These are phyloP conservation scores for Drosophila planitibia DNA, from an alignment of 2,888 invertebrate genomes.

Conservation along the genomic window DNA sequence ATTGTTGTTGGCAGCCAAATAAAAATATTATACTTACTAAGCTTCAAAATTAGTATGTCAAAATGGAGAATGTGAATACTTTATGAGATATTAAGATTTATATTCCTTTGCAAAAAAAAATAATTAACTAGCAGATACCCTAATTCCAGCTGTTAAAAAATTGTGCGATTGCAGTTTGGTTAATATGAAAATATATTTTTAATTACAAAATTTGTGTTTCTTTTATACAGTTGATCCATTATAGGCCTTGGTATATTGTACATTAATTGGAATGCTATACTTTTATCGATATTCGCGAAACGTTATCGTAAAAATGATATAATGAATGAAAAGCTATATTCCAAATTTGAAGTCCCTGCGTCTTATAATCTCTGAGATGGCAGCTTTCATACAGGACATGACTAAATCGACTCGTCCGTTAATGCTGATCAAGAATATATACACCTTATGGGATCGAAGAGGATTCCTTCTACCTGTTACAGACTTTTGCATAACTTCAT, in stretches of 20 bases:
- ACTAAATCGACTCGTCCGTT: neutral
- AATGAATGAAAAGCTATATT: neutral
- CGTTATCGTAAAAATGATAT: neutral
- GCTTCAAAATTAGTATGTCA: neutral
- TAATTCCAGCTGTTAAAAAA: neutral
- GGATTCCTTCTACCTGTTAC: accelerated
- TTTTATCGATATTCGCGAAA: neutral
- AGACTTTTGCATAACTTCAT: neutral
- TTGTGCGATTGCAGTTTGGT: neutral
- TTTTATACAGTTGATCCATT: neutral
- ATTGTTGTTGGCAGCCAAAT: neutral
- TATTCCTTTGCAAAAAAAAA: neutral
- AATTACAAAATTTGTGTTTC: neutral
- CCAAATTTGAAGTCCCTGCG: neutral
- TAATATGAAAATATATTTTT: neutral
- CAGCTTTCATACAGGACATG: neutral
- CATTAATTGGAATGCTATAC: accelerated
- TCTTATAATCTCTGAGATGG: neutral
- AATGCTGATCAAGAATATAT: neutral
- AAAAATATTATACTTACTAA: neutral
- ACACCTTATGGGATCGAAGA: neutral
- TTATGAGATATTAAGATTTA: neutral
- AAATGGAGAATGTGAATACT: neutral
- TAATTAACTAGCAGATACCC: neutral
- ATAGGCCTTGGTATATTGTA: neutral